These are phyloP conservation scores for Cryptoprocta ferox DNA, from an alignment of 2,797 vertebrate species.

Conservation along the genomic window DNA sequence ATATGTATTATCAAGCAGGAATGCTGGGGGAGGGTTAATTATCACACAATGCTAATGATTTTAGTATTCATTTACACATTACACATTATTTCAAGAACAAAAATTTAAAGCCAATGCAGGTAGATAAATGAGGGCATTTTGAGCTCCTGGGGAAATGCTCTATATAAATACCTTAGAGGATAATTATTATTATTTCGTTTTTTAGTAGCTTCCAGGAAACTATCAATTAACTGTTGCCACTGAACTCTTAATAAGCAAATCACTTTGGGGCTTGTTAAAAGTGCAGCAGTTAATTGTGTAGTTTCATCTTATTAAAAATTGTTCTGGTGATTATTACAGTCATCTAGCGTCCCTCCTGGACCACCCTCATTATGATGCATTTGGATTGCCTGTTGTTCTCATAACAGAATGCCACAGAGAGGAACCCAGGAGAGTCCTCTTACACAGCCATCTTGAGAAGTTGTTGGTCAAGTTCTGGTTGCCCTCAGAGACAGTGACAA, in stretches of 20 bases:
- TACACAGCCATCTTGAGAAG: neutral
- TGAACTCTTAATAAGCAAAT: neutral
- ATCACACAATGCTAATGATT: neutral
- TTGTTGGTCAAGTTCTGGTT: neutral
- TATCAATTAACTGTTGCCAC: neutral
- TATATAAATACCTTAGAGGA: neutral
- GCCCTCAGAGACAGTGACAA: neutral
- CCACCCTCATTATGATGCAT: neutral
- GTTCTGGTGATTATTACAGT: neutral
- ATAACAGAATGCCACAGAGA: neutral
- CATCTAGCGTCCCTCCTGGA: neutral
- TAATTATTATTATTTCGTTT: neutral
- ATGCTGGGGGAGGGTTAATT: neutral
- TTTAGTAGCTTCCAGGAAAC: neutral
- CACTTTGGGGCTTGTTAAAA: neutral
- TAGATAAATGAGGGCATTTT: neutral
- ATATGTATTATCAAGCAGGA: neutral
- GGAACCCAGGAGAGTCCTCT: neutral
- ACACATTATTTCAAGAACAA: neutral
- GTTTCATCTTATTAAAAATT: neutral
- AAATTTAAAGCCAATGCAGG: neutral
- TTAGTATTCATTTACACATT: neutral
- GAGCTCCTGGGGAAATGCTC: neutral
- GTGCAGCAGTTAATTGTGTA: neutral
- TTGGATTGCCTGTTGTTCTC: neutral